Conservation (phyloP, 2,888 invertebrate species). For the Pheosia gnoma region DNA sequence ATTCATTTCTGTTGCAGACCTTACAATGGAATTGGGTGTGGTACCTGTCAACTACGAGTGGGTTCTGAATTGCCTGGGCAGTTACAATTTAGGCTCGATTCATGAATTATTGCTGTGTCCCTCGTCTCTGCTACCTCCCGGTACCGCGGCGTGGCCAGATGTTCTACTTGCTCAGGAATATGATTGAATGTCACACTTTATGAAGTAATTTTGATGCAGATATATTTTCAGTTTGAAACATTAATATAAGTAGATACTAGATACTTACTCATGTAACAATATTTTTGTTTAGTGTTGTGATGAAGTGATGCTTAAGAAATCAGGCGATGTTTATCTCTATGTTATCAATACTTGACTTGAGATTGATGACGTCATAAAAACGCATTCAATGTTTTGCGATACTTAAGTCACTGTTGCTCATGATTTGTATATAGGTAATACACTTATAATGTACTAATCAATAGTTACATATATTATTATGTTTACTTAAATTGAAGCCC, state of each 20-base stretch:
- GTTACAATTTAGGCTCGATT: slow-evolving; percentile 59
- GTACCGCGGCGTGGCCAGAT: slow-evolving; percentile 57
- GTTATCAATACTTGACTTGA: background rate
- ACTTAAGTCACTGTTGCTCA: background rate
- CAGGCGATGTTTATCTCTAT: background rate
- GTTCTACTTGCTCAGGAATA: slow-evolving; percentile 52
- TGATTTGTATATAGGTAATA: background rate
- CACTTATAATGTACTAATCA: background rate
- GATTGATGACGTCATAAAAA: background rate
- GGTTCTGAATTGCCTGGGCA: slow-evolving; percentile 76
- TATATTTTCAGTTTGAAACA: background rate
- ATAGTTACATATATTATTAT: background rate
- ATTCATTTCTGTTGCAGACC: slow-evolving; percentile 49
- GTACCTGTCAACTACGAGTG: slow-evolving; percentile 79
- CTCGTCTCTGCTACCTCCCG: slow-evolving; percentile 50
- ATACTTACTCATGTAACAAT: background rate
- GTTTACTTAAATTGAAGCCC: background rate
- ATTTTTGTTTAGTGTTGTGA: background rate
- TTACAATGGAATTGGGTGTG: slow-evolving; percentile 64
- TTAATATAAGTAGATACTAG: background rate
- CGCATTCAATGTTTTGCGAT: background rate
- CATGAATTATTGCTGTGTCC: slow-evolving; percentile 68
- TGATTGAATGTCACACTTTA: slow-evolving; percentile 26
- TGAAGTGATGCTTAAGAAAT: background rate
- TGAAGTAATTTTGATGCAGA: background rate